Conservation (phyloP, 2,113 vertebrate species). For the Tragulus kanchil region DNA sequence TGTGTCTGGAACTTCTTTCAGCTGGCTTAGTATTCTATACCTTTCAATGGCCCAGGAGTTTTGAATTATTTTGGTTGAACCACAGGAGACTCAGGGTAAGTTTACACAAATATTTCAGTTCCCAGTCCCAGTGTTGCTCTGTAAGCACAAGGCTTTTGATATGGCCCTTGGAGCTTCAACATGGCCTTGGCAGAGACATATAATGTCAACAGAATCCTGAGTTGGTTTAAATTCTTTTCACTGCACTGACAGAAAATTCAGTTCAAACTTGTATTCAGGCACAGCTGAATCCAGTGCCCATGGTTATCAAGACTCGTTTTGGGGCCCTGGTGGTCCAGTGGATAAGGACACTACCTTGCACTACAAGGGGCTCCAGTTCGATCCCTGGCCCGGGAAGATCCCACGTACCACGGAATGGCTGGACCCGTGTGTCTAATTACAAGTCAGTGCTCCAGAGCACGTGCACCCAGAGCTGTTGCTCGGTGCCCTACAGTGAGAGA, state of each 20-base stretch:
- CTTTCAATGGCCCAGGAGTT: background rate
- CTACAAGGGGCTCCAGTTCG: no score
- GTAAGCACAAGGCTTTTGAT: background rate
- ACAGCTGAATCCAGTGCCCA: background rate
- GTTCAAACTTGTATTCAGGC: background rate
- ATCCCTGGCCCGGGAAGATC: no score
- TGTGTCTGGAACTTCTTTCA: background rate
- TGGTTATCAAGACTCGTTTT: background rate
- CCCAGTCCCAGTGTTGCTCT: background rate
- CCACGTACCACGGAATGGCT: no score
- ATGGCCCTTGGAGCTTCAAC: background rate
- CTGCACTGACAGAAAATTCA: slow-evolving; percentile 12
- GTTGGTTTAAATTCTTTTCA: background rate
- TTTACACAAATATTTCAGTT: slow-evolving; percentile 23
- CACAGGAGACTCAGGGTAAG: background rate
- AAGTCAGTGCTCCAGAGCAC: no score
- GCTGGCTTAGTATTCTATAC: background rate
- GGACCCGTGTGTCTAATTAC: no score
- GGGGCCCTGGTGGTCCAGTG: no score
- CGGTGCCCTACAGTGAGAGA: no score
- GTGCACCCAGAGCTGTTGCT: no score
- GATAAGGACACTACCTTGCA: no score
- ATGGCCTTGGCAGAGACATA: background rate
- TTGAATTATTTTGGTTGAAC: slow-evolving; percentile 6
- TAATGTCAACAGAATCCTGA: background rate